A percentile compares a stretch with the other conserved stretches of the same genome.
These are phyloP conservation scores for Notothenia rossii DNA, from an alignment of 2,113 vertebrate genomes.

Conservation along the genomic window DNA sequence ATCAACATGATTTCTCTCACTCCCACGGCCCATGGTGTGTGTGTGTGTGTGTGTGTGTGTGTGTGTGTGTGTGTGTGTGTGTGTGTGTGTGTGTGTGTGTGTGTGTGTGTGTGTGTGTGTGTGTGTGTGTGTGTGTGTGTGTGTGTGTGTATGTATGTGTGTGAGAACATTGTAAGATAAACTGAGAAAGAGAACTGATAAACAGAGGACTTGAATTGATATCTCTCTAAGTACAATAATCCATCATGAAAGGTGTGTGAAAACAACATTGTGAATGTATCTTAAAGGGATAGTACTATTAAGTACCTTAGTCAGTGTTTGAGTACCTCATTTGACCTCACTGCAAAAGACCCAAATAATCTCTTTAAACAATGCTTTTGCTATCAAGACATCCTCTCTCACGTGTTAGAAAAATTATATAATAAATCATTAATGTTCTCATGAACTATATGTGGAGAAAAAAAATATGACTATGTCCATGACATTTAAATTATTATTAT, in stretches of 20 bases:
- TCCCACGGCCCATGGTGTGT: constrained; percentile 1
- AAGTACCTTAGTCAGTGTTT: too few relatives aligned
- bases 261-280: constrained; percentile 1
- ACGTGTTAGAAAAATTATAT: not conserved
- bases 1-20: constrained; percentile 13
- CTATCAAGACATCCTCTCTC: not conserved
- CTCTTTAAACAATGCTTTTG: not conserved
- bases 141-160: not conserved
- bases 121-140: constrained; percentile 2
- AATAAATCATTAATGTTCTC: not conserved
- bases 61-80: not conserved
- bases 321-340: too few relatives aligned
- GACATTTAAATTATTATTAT: too few relatives aligned
- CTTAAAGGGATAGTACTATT: not conserved
- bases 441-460: too few relatives aligned
- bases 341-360: too few relatives aligned
- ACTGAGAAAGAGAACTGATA: constrained; percentile 13
- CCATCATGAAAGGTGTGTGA: not conserved
- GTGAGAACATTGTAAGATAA: constrained; percentile 2
- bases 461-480: too few relatives aligned
- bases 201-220: not conserved
- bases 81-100: not conserved
- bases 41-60: constrained; percentile 5
- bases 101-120: not conserved
- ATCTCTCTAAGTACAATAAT: not conserved